Base-by-base conservation (phyloP, 2,113 vertebrate species). In the Phodopus roborovskii region DNA sequence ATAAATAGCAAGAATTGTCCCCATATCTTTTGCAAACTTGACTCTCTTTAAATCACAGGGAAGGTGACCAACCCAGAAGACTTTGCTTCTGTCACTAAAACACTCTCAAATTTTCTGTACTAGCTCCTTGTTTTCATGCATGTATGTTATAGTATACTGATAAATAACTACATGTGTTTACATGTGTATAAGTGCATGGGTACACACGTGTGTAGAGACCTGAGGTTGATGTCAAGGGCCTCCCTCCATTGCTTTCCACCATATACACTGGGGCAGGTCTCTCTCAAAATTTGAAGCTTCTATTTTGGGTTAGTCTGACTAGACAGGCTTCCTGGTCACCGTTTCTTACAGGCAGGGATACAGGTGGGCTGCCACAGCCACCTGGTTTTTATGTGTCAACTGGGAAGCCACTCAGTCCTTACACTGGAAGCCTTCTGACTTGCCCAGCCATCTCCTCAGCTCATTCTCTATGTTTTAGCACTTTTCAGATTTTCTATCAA, bases 41-140 rank as follows among this genome's bases (percentile, higher is more conserved):
- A 30, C 50, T 83, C 48, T 82, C 78, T 89, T 81, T 93, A 86
- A 88, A 91, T 53, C 56, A 33, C 33, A 91, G 48, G 22, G 62
- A 79, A 92, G 22, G 30, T 82, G 19, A 93, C 39, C 24, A 8
- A 95, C 5, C 56, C 68, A 79, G 12, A 5, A 88, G 48, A 20
- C 33, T 70, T 95, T 88, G 53, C 26, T 58, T 78, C 58, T 56
- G 73, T 79, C 50, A 91, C 58, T 17, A 45, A 96, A 94, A 66
- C 3, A 75, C 1, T 45, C 48, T 68, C n/a, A 83, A 39, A 64
- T 56, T 66, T 28, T 48, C 74, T 77, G 24, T 56, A 28, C 20
- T 64, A 8, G n/a, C 26, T 83, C 86, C 60, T n/a, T 83, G 45
- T 88, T 6, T 53, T 53, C 36, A 56, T 8, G 17, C 5, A 15